Base-by-base conservation (phyloP, 2,888 invertebrate genomes). In the Conistra vaccinii region DNA sequence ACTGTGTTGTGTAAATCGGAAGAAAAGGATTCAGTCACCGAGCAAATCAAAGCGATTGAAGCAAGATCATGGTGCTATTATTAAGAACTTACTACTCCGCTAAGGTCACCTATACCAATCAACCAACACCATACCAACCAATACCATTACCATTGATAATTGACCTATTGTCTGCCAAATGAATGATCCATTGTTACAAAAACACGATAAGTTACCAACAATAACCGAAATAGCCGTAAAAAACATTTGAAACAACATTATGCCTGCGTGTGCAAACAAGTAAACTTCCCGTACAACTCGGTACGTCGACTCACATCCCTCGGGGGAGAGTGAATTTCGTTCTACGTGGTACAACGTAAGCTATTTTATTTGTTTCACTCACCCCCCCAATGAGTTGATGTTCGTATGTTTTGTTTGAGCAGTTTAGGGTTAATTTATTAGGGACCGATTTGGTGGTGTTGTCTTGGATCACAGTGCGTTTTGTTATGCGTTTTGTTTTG, bases 291-390 rank as follows among this genome's bases (percentile, higher is more conserved):
- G 29, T 69, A 78, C 68, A 83, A 66, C 72, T 83, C 67, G 55
- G 60, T 32, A 66, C 48, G n/a, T n/a, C 69, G 35, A 78, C 12
- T 73, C 23, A 14, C 48, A 73, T 83, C 87, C 84, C 85, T 35
- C 20, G 85, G 76, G 89, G 45, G 42, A 61, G 72, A 83, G 77
- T 84, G 81, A 85, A 88, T 88, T 88, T 85, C 65, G 69, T 80
- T 69, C 53, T 63, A 78, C 70, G 76, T 69, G 71, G 77, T 66
- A 70, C 60, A 67, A 66, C 68, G 71, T 80, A 70, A 81, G 77
- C 81, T 83, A 78, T 87, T 89, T 88, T 83, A 87, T 87, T 83
- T 84, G 84, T 78, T 77, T 66, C 60, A 76, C 51, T 83, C 73
- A 79, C 81, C 76, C 72, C 70, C 69, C 65, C 48, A 61, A 83